These are phyloP conservation scores for Setipinna tenuifilis DNA, from an alignment of 2,797 vertebrate genomes.

Conservation along the genomic window DNA sequence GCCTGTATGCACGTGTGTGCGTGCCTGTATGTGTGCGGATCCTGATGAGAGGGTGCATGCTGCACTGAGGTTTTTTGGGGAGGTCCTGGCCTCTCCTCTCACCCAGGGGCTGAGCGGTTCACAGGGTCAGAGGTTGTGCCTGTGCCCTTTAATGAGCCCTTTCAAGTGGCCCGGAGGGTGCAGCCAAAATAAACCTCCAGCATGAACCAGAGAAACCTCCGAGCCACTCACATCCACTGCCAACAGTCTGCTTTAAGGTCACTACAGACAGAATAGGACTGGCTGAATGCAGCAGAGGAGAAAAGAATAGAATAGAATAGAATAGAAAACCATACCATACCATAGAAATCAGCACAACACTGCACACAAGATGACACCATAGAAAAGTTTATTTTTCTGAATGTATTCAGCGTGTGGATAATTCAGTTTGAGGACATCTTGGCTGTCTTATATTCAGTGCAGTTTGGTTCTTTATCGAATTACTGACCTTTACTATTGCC, in stretches of 20 bases:
- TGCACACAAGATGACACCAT: neutral
- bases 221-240: constrained; percentile 9
- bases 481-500: no score
- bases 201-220: constrained; percentile 1
- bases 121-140: neutral
- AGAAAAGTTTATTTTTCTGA: neutral
- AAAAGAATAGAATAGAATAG: neutral
- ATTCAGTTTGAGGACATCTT: neutral
- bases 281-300: neutral
- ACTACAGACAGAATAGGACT: neutral
- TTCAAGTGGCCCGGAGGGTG: constrained; percentile 44
- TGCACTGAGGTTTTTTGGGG: constrained; percentile 1
- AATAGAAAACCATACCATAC: neutral
- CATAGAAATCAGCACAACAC: no score
- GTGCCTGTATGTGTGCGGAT: constrained; percentile 9
- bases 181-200: constrained; percentile 17
- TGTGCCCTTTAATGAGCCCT: constrained; percentile 29
- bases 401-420: neutral
- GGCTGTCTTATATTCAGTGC: neutral
- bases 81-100: constrained; percentile 7
- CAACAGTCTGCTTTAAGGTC: constrained; percentile 6
- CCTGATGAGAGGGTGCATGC: constrained; percentile 10
- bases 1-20: neutral
- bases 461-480: neutral
- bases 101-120: neutral